Percentiles rank a stretch among this genome's conserved stretches.
phyloP scores from a whole-genome alignment of 1,140 invertebrate genomes.

The Papilio polytes region DNA sequence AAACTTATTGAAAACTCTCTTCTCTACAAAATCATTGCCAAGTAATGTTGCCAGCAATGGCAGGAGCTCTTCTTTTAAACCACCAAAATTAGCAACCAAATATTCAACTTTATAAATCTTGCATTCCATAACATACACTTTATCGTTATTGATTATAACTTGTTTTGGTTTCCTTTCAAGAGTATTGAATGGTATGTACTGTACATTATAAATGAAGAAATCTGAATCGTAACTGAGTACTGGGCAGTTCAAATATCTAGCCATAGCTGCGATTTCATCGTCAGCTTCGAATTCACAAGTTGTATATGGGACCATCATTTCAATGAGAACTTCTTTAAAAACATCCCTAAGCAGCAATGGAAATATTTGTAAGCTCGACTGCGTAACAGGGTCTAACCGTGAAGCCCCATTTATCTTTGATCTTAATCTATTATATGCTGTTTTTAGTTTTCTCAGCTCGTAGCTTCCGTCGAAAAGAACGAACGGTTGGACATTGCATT shows the following conservation, averaged over 20 bases:
- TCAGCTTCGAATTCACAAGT: conserved; percentile 95
- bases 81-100: conserved; percentile 87
- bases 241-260: conserved; percentile 90
- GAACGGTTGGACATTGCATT: conserved; percentile 90
- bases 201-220: conserved; percentile 94
- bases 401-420: conserved; percentile 86
- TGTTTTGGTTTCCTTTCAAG: conserved; percentile 82
- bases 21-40: conserved; percentile 94
- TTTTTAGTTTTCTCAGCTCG: conserved; percentile 90
- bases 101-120: conserved; percentile 89
- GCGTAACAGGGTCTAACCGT: conserved; percentile 75
- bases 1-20: conserved; percentile 88
- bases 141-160: conserved; percentile 58
- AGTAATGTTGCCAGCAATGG: conserved; percentile 92
- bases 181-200: conserved; percentile 91
- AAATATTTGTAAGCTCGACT: conserved; percentile 84
- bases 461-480: conserved; percentile 94
- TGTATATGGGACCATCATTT: conserved; percentile 87
- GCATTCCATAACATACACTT: conserved; percentile 80
- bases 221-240: conserved; percentile 96
- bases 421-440: conserved; percentile 86
- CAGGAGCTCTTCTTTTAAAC: conserved; percentile 86
- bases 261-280: conserved; percentile 91
- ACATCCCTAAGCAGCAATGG: conserved; percentile 89
- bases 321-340: conserved; percentile 87